Conservation (phyloP, 1,140 invertebrate species). For the Euschistus heros region DNA sequence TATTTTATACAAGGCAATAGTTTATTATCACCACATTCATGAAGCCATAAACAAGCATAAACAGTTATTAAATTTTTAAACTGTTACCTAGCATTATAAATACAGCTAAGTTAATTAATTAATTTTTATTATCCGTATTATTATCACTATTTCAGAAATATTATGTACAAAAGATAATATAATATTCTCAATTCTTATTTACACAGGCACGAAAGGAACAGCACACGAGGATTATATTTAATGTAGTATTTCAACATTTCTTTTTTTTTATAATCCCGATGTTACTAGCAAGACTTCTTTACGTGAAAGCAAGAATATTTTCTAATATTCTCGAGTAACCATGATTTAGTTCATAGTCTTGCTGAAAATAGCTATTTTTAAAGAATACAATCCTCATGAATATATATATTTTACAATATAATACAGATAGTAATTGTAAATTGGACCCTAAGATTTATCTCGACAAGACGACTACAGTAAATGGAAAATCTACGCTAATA, state of each 20-base stretch:
- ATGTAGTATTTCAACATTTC: not conserved
- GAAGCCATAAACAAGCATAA: not conserved
- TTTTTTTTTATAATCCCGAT: not conserved
- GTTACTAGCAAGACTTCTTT: too few relatives aligned
- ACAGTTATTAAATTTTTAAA: not conserved
- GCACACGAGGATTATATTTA: constrained; percentile 11
- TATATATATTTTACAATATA: constrained; percentile 5
- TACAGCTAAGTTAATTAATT: constrained; percentile 4
- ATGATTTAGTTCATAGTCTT: not conserved
- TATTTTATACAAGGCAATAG: too few relatives aligned
- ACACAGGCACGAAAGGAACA: constrained; percentile 17
- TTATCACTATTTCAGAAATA: not conserved
- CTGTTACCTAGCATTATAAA: not conserved
- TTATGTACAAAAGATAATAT: constrained; percentile 22
- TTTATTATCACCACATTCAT: not conserved
- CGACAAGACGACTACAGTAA: not conserved
- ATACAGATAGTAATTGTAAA: constrained; percentile 1
- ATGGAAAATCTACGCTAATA: not conserved
- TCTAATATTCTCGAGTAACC: too few relatives aligned
- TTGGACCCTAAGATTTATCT: constrained; percentile 2
- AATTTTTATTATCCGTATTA: constrained; percentile 13
- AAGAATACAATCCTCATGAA: constrained; percentile 14
- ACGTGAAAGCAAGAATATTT: too few relatives aligned
- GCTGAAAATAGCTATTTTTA: not conserved
- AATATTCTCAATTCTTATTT: constrained; percentile 6